A percentile compares a stretch with the other conserved stretches of the same genome.
Conservation (phyloP, 2,113 vertebrate species). For the Ctenodactylus gundi region DNA sequence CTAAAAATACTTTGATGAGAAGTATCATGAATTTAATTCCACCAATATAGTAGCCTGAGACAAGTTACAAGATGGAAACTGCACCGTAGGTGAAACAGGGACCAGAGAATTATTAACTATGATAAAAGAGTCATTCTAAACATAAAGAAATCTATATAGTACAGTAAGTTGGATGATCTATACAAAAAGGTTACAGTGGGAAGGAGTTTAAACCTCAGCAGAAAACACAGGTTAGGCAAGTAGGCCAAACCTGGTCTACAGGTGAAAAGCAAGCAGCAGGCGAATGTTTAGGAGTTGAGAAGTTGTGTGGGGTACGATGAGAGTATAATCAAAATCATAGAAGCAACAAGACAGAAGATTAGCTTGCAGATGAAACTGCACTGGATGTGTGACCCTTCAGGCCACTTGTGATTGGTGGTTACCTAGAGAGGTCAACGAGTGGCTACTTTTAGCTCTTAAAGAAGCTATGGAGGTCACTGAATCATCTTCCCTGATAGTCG, state of each 20-base stretch:
- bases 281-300: not conserved
- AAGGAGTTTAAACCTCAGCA: not conserved
- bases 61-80: not conserved
- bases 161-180: not conserved
- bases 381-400: not conserved
- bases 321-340: too few species aligned
- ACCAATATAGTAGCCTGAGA: not conserved
- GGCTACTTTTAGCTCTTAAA: not conserved
- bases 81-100: not conserved
- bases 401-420: not conserved
- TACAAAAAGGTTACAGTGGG: not conserved
- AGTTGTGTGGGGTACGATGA: not conserved
- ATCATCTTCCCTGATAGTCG: not conserved
- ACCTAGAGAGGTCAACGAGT: not conserved
- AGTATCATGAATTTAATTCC: conserved; percentile 8
- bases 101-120: not conserved
- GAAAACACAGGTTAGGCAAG: not conserved
- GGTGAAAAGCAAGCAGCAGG: not conserved
- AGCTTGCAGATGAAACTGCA: not conserved
- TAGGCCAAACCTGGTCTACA: not conserved
- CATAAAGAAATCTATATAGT: not conserved
- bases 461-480: not conserved
- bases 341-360: fast-evolving
- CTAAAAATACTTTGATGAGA: not conserved
- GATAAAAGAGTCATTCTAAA: not conserved